Evolutionary conservation across 2,113 vertebrate genomes (phyloP).

Genomic region (Panthera tigris): DNA sequence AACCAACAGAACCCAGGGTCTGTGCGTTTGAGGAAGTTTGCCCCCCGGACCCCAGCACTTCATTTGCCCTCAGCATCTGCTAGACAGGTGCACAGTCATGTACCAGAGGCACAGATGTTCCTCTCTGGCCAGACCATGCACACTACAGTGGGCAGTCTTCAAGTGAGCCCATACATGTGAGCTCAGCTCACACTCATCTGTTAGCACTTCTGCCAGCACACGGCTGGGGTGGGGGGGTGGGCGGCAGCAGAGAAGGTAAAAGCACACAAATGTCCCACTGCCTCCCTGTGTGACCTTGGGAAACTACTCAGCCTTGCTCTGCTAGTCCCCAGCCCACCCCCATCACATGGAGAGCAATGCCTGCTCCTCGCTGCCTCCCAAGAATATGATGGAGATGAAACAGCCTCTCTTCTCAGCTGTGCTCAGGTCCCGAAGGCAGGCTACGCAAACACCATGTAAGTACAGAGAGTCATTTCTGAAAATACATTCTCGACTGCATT

Average conservation of each 20-base stretch:
- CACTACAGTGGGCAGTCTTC: accelerated
- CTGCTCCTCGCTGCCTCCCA: neutral
- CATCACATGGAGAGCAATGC: neutral
- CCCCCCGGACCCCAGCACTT: neutral
- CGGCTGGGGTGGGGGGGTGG: too few relatives aligned
- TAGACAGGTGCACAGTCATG: accelerated
- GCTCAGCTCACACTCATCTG: neutral
- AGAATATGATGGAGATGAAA: accelerated
- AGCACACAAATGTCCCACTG: accelerated
- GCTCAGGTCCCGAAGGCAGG: neutral
- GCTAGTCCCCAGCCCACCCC: neutral
- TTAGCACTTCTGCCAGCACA: neutral
- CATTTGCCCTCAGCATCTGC: neutral
- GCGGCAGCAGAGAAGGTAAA: neutral
- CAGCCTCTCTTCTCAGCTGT: neutral
- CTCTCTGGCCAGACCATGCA: neutral
- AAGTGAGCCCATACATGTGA: accelerated
- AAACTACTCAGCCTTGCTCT: neutral
- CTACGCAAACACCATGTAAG: accelerated
- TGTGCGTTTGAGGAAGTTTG: neutral
- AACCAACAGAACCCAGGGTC: neutral
- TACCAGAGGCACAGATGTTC: too few relatives aligned
- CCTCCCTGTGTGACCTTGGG: neutral
- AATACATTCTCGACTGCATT: neutral
- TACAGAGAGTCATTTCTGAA: neutral